phyloP scores from a whole-genome alignment of 2,113 vertebrate genomes.

The Pionites leucogaster region DNA sequence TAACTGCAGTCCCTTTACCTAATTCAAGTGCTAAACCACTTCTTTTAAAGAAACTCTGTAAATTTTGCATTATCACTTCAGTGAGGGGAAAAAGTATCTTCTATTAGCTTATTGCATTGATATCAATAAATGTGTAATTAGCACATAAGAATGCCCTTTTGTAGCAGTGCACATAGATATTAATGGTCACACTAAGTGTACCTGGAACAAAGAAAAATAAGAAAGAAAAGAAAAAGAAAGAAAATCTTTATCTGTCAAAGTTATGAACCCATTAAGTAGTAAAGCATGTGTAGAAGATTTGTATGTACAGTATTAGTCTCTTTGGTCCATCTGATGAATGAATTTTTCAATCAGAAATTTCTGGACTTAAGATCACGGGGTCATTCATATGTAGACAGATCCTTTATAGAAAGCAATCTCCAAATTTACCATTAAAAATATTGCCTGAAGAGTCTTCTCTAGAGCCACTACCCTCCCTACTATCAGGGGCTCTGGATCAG shows the following conservation, averaged over 20 bases:
- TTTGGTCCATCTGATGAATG: neutral
- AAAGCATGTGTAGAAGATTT: neutral
- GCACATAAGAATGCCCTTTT: neutral
- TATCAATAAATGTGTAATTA: neutral
- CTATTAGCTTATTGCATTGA: neutral
- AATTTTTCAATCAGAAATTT: neutral
- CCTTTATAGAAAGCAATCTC: neutral
- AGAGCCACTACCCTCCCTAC: neutral
- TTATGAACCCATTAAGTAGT: neutral
- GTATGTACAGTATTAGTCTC: neutral
- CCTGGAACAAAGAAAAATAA: neutral
- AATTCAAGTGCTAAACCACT: neutral
- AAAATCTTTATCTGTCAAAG: neutral
- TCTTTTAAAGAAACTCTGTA: neutral
- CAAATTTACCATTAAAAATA: neutral
- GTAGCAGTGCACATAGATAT: neutral
- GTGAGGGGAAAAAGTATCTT: neutral
- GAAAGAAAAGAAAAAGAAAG: neutral
- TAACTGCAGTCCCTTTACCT: neutral
- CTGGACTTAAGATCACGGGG: neutral
- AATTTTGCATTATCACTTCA: neutral
- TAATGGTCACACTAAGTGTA: neutral
- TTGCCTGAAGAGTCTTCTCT: neutral
- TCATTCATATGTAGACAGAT: neutral
- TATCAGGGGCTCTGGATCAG: neutral